Conservation (phyloP, 1,140 invertebrate species). For the Zaprionus taronus region DNA sequence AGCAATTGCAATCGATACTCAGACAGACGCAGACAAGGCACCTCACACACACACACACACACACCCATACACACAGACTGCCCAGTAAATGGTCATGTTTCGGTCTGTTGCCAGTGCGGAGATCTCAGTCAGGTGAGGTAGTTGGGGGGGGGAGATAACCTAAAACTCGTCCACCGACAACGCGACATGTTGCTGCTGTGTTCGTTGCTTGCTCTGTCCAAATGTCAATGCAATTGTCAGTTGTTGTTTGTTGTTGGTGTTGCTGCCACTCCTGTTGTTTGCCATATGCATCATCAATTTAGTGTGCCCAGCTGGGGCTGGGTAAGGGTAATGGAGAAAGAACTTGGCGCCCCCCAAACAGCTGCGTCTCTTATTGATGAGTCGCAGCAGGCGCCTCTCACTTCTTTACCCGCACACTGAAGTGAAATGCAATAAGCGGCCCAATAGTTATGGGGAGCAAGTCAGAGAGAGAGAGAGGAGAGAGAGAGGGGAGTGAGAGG, state of each 20-base stretch:
- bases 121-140: constrained; percentile 13
- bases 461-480: background rate
- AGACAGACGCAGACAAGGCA: background rate
- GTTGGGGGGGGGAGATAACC: background rate
- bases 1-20: constrained; percentile 76
- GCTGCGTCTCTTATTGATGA: constrained; percentile 66
- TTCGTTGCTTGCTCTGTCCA: constrained; percentile 56
- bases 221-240: constrained; percentile 79
- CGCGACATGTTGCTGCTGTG: constrained; percentile 51
- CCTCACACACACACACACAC: constrained; percentile 11
- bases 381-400: constrained; percentile 43
- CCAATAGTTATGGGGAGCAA: constrained; percentile 45
- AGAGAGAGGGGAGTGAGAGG: background rate
- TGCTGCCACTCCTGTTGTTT: constrained; percentile 52
- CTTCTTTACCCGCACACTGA: background rate
- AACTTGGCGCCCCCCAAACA: constrained; percentile 25
- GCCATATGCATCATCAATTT: constrained; percentile 79
- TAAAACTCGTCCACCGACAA: constrained; percentile 28
- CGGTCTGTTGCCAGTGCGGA: constrained; percentile 63
- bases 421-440: constrained; percentile 72
- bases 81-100: constrained; percentile 77
- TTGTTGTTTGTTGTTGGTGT: constrained; percentile 22
- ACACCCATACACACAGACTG: background rate
- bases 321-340: constrained; percentile 2
- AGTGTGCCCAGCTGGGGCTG: constrained; percentile 31